Percentiles rank a stretch among this genome's conserved stretches.
Evolutionary conservation across 2,797 vertebrate genomes (phyloP).

Genomic region (Scarus forsteni): DNA sequence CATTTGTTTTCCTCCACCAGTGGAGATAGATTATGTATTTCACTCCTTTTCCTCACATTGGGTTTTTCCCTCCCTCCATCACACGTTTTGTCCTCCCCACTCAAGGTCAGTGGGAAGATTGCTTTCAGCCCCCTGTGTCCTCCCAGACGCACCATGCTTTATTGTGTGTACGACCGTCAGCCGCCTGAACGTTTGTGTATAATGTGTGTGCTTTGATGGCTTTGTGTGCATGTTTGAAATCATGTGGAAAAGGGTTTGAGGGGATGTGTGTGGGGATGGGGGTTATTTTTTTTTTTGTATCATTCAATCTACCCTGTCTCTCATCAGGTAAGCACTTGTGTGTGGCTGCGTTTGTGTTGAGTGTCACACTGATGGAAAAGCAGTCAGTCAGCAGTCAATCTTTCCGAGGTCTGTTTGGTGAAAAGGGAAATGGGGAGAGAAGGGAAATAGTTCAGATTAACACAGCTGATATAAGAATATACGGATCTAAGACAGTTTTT

Average conservation of each 20-base stretch:
- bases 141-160: slow-evolving; percentile 59
- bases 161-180: slow-evolving; percentile 61
- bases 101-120: slow-evolving; percentile 86
- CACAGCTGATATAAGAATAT: slow-evolving; percentile 40
- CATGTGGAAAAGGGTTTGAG: slow-evolving; percentile 5
- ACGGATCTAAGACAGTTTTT: slow-evolving; percentile 19
- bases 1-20: slow-evolving; percentile 74
- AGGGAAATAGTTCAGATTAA: slow-evolving; percentile 57
- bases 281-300: slow-evolving; percentile 16
- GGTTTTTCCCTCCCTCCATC: slow-evolving; percentile 59
- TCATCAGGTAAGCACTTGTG: slow-evolving; percentile 54
- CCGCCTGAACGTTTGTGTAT: slow-evolving; percentile 49
- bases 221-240: slow-evolving; percentile 55
- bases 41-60: slow-evolving; percentile 72
- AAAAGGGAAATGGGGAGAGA: slow-evolving; percentile 42
- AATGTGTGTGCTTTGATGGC: slow-evolving; percentile 31
- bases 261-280: neutral
- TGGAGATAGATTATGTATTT: slow-evolving; percentile 81
- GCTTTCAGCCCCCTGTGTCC: slow-evolving; percentile 84
- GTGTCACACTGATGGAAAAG: slow-evolving; percentile 54
- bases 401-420: slow-evolving; percentile 37
- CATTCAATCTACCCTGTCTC: slow-evolving; percentile 48
- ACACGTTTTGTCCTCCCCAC: slow-evolving; percentile 78
- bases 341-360: slow-evolving; percentile 20
- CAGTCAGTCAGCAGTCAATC: slow-evolving; percentile 50